Evolutionary conservation across 1,140 invertebrate genomes (phyloP), one percentile per base, ranked within the genome.

Genomic region (Leptinotarsa defecta): DNA sequence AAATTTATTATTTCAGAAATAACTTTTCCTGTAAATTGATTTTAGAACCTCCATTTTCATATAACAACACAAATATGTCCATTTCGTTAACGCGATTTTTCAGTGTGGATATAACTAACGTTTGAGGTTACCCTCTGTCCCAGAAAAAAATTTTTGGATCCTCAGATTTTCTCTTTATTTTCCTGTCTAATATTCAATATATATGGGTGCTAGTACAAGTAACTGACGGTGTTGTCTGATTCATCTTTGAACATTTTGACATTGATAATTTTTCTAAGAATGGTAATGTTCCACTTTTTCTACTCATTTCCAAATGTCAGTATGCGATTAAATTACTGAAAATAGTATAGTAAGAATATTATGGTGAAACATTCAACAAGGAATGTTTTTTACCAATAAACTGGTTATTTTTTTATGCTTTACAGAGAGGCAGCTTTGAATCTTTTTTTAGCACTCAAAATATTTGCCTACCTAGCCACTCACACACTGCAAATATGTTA

Each of bases 211-310:
- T 43, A 11, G 34, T 43, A 11, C 8, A 43, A 43, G 2, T 43
- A 43, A 43, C 34, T 43, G 34, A 11, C 8, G 34, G 34, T 43
- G 34, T 43, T 43, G 8, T 43, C 8, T 19, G 61, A 62, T 17
- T 20, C 20, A 62, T 19, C 17, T 62, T 62, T 17, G 61, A 62
- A 20, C 17, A 62, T 62, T 62, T 62, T 62, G 69, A 17, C 69
- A 71, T 57, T 71, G 69, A 57, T 52, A 22, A 22, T 34, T 71
- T 13, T 57, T 48, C 69, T 48, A 71, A 71, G 48, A 71, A 71
- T 71, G 69, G 69, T 22, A 48, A 71, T 61, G 69, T 71, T 48
- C 69, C 22, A 57, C 48, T 52, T 71, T 71, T 71, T 71, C 34
- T 4, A 19, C n/a, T 52, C 15, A 65, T 65, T 24, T 65, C 52